A percentile compares a stretch with the other conserved stretches of the same genome.
Conservation (phyloP, 30 jellyfish, hydroid and myxozoan species). For the Turritopsis rubra region DNA sequence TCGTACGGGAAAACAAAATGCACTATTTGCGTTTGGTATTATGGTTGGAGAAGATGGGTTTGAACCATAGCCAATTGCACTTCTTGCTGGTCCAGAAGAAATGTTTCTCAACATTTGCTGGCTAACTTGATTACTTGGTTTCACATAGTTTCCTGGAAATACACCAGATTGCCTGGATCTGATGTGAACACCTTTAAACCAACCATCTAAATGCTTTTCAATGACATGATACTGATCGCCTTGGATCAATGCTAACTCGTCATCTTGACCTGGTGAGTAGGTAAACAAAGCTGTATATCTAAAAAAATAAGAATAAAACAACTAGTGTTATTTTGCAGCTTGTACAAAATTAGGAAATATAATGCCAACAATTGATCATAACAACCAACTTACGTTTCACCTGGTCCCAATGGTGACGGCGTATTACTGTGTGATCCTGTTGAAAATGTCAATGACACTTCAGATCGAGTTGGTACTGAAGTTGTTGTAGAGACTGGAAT, state of each 20-base stretch:
- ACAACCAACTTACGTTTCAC: neutral
- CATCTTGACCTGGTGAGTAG: conserved; percentile 49
- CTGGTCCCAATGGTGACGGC: conserved; percentile 11
- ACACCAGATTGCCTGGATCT: conserved; percentile 55
- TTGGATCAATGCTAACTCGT: conserved; percentile 57
- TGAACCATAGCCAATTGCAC: conserved; percentile 30
- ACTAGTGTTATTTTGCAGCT: neutral
- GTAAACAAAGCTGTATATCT: conserved; percentile 39
- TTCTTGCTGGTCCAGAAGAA: conserved; percentile 14
- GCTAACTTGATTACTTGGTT: conserved; percentile 44
- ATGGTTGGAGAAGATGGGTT: conserved; percentile 35
- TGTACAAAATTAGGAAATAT: neutral
- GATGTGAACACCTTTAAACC: conserved; percentile 63
- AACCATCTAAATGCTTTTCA: conserved; percentile 64
- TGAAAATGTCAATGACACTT: conserved; percentile 10
- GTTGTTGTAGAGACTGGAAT: conserved; percentile 10
- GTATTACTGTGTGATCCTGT: conserved; percentile 6
- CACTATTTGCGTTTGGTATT: neutral
- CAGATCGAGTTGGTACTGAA: conserved; percentile 2
- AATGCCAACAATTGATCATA: neutral
- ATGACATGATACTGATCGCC: conserved; percentile 58
- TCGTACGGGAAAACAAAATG: conserved; percentile 7
- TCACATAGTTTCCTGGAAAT: conserved; percentile 67
- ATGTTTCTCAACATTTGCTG: conserved; percentile 18
- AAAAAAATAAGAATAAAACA: neutral